Evolutionary conservation across 2,888 invertebrate species (phyloP), one percentile per base, ranked within the genome.

Genomic region (Apodemia zela): DNA sequence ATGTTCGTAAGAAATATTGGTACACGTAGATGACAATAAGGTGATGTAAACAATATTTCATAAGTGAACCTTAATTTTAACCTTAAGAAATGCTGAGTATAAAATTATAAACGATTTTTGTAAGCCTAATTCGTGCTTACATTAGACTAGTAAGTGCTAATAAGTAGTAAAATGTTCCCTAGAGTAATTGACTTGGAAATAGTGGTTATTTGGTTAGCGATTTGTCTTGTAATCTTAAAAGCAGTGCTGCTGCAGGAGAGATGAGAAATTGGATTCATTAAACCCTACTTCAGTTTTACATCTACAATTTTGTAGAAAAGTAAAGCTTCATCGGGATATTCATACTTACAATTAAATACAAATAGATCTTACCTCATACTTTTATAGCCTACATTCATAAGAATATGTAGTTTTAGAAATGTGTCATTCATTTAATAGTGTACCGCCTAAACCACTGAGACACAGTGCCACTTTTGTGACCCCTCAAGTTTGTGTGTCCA

Each of bases 121-220:
- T 89, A 89, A 89, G 89, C 87, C 85, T 90, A 89, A 79, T 76
- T 77, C 73, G 81, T 79, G 89, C 88, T 90, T 90, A 90, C 87
- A 70, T 82, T 72, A 73, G 64, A 73, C 80, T 89, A 88, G 81
- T 89, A 90, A 85, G 85, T 88, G 88, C 89, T 91, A 89, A 82
- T 87, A 88, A 87, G 84, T 93, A 93, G 93, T 93, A 93, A 93
- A 92, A 94, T 95, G 95, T 95, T 95, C 95, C 95, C 95, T 95
- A 95, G 93, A 94, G 93, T 95, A 95, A 95, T 95, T 95, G 95
- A 95, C 95, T 94, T 95, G 94, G 94, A 95, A 93, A 94, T 93
- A 94, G 94, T 93, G 90, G 88, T 81, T 84, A 81, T 85, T 86
- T 82, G 79, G 80, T 79, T 82, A 81, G 84, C 82, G 77, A 75